Conservation (phyloP, 53 echinoderm and acorn worm species). For the Temnopleurus reevesii region DNA sequence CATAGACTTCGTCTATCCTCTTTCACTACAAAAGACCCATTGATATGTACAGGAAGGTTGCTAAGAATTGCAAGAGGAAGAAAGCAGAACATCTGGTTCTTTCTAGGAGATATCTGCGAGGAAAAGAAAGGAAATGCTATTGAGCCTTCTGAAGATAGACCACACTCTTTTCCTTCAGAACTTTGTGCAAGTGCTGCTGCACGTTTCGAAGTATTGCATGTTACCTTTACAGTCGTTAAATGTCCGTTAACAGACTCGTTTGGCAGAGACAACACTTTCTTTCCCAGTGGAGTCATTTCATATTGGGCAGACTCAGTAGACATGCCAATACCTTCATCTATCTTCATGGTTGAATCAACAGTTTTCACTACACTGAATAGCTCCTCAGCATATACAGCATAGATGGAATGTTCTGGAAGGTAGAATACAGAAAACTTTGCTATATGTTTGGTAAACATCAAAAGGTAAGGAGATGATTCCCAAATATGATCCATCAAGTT, state of each 20-base stretch:
- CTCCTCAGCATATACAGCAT: background rate
- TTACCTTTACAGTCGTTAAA: background rate
- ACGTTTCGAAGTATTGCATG: background rate
- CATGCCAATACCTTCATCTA: background rate
- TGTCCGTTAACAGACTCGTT: background rate
- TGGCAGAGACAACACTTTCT: background rate
- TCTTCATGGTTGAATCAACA: background rate
- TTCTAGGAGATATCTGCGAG: background rate
- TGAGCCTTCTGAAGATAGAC: slow-evolving; percentile 31
- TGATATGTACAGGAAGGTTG: slow-evolving; percentile 58
- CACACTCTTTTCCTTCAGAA: slow-evolving; percentile 6
- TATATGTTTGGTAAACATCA: slow-evolving; percentile 82
- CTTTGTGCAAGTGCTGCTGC: background rate
- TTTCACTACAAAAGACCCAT: slow-evolving; percentile 57
- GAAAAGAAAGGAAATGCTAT: slow-evolving; percentile 27
- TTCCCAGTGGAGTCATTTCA: slow-evolving; percentile 4
- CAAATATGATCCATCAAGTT: slow-evolving; percentile 56
- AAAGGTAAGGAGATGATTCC: slow-evolving; percentile 62
- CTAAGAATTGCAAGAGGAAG: slow-evolving; percentile 64
- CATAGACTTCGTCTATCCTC: slow-evolving; percentile 54
- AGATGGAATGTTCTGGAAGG: background rate
- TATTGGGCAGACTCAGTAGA: background rate
- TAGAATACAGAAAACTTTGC: slow-evolving; percentile 42
- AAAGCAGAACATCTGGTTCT: slow-evolving; percentile 60
- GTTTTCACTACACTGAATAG: background rate